Evolutionary conservation across 2,797 vertebrate genomes (phyloP).

Genomic region (Enoplosus armatus): DNA sequence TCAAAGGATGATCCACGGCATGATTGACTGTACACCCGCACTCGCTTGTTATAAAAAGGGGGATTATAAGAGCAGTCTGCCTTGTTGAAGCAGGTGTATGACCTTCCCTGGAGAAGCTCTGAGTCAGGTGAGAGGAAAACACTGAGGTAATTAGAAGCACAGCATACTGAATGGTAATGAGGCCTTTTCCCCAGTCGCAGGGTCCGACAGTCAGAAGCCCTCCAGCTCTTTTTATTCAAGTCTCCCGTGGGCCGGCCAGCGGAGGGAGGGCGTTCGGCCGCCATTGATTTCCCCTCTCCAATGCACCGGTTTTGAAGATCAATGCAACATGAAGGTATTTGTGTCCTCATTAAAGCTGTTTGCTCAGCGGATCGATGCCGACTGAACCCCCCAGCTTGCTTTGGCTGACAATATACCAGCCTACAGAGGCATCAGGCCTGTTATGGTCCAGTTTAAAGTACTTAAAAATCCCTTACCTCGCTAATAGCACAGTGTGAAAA

Average conservation of each 20-base stretch:
- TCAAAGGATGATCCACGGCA: not conserved
- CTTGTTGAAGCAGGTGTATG: conserved; percentile 49
- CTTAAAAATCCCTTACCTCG: conserved; percentile 12
- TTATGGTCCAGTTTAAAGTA: not conserved
- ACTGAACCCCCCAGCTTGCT: conserved; percentile 43
- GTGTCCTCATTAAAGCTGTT: conserved; percentile 81
- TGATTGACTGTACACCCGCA: not conserved
- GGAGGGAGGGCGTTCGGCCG: conserved; percentile 39
- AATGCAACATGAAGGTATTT: conserved; percentile 80
- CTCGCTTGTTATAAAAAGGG: conserved; percentile 9
- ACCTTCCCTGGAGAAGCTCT: conserved; percentile 66
- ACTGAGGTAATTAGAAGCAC: conserved; percentile 71
- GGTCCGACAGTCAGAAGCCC: conserved; percentile 54
- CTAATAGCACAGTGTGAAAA: not conserved
- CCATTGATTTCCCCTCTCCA: conserved; percentile 68
- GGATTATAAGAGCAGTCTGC: conserved; percentile 13
- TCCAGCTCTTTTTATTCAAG: conserved; percentile 60
- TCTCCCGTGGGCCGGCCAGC: conserved; percentile 36
- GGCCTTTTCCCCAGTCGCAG: conserved; percentile 45
- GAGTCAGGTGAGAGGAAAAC: conserved; percentile 72
- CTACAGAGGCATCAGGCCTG: conserved; percentile 5
- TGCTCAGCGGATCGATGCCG: conserved; percentile 69
- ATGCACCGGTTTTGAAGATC: conserved; percentile 71
- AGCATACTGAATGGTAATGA: conserved; percentile 68
- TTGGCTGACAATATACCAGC: conserved; percentile 24